Base-by-base conservation (phyloP, 2,113 vertebrate species). In the Pseudonaja textilis region DNA sequence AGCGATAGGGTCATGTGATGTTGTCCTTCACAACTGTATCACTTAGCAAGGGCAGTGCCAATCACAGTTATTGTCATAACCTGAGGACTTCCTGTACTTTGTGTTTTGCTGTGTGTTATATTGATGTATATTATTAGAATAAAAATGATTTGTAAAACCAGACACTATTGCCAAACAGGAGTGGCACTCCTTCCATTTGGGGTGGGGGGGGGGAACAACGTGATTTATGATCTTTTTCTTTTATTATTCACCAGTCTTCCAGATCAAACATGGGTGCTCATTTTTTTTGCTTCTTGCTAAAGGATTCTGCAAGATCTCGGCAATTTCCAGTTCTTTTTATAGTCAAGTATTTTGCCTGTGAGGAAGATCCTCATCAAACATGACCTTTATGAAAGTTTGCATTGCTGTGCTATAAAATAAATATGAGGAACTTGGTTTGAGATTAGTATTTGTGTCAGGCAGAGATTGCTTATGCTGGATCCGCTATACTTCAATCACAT, bases 331-430 rank as follows among this genome's bases (percentile, higher is more conserved):
- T 90, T 93, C 92, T 93, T 93, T 90, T 93, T 93, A 90, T 93
- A 90, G 88, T 34, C 25, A 54, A 42, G 45, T 57, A 87, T 93
- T 86, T 90, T 90, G 52, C 74, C 74, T 90, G 74, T 87, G 89
- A 87, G 86, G 92, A 81, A 86, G 89, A 90, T 90, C 92, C 56
- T 90, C 92, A 93, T 93, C 92, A 93, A 90, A 93, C 92, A 86
- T 93, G 92, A 93, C 89, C 92, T 93, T 93, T 93, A 89, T 93
- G 89, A 52, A 87, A 57, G 92, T 90, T 93, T 57, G 42, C 81
- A 52, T 87, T 93, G 74, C 89, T 90, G 56, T 64, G 56, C 92
- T 90, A 52, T 93, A 90, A 93, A 93, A 90, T 93, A 93, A 93
- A 93, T 90, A 89, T 42, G 88, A 93, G 89, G 89, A 90, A 90